A percentile compares a stretch with the other conserved stretches of the same genome.
Evolutionary conservation across 2,888 invertebrate genomes (phyloP).

Genomic region (Neuroscelio doddi): DNA sequence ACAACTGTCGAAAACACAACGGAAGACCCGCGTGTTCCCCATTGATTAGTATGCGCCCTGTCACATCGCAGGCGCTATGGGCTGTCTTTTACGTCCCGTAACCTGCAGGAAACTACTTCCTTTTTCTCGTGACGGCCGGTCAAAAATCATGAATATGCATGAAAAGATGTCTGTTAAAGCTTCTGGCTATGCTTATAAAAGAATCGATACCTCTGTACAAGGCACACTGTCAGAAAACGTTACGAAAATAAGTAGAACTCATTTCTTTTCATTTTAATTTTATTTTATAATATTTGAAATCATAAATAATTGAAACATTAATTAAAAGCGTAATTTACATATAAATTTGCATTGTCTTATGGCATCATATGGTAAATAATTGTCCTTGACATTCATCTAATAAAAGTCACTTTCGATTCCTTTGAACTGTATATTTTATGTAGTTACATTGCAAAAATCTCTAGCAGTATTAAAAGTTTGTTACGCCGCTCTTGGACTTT

Average conservation of each 20-base stretch:
- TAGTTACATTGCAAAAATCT: constrained; percentile 6
- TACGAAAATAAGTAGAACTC: constrained; percentile 32
- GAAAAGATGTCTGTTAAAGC: constrained; percentile 45
- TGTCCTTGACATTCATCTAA: constrained; percentile 13
- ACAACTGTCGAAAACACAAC: constrained; percentile 51
- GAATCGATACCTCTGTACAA: constrained; percentile 35
- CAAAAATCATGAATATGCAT: constrained; percentile 70
- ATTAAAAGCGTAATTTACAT: too few relatives aligned
- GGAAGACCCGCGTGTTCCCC: constrained; percentile 53
- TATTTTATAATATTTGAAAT: too few relatives aligned
- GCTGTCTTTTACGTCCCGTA: constrained; percentile 60
- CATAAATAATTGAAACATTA: too few relatives aligned
- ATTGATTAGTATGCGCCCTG: constrained; percentile 67
- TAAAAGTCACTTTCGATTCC: constrained; percentile 22
- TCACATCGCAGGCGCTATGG: constrained; percentile 60
- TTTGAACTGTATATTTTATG: constrained; percentile 5
- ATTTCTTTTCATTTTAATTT: too few relatives aligned
- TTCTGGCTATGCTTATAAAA: constrained; percentile 41
- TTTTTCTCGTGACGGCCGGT: constrained; percentile 68
- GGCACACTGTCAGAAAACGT: constrained; percentile 21
- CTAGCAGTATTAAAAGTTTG: constrained; percentile 15
- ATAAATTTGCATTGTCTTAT: too few relatives aligned
- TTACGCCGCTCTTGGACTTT: constrained; percentile 22
- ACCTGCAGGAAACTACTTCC: constrained; percentile 66
- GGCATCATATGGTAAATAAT: too few relatives aligned